Conservation (phyloP, 2,113 vertebrate species). For the Lophochroa leadbeateri region DNA sequence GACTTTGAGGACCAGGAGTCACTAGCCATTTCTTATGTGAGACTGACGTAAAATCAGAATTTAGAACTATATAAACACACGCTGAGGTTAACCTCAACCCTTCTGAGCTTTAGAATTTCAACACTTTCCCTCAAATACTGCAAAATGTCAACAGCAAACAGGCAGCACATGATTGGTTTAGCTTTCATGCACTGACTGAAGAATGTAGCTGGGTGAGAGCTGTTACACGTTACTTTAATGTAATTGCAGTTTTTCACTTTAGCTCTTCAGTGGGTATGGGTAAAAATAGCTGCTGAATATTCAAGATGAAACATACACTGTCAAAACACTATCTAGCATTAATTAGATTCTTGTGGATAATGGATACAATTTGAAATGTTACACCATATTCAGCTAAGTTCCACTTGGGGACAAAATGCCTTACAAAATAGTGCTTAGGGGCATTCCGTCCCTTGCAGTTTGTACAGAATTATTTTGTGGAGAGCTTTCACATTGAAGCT, state of each 20-base stretch:
- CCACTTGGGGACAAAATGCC: background rate
- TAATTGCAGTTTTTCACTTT: background rate
- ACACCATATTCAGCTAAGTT: background rate
- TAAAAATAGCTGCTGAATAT: background rate
- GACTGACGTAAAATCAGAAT: background rate
- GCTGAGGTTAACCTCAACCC: background rate
- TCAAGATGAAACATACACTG: background rate
- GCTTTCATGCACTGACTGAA: background rate
- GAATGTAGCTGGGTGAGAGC: background rate
- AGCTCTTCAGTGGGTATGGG: background rate
- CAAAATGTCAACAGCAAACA: background rate
- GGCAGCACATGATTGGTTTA: background rate
- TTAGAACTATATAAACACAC: background rate
- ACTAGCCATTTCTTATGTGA: background rate
- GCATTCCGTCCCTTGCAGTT: background rate
- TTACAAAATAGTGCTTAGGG: background rate
- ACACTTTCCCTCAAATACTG: background rate
- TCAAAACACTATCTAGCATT: background rate
- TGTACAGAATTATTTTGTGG: background rate
- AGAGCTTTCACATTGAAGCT: background rate
- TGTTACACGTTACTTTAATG: background rate
- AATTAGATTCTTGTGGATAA: background rate
- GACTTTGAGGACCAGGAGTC: background rate
- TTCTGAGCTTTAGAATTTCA: background rate
- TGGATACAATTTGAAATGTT: background rate